Base-by-base conservation (phyloP, 2,113 vertebrate genomes). In the Paracanthobrama guichenoti region DNA sequence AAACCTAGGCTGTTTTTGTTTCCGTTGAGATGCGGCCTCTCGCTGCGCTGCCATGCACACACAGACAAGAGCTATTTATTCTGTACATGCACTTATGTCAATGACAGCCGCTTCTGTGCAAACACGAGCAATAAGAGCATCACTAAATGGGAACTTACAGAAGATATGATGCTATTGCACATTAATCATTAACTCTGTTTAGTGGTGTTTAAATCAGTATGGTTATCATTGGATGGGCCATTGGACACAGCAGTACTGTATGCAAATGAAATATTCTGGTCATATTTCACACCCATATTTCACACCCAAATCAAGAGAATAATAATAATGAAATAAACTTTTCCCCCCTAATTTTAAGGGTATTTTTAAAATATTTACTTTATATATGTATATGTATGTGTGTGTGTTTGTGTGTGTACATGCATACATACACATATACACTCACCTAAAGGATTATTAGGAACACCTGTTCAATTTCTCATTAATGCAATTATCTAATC, bases 121-220 rank as follows among this genome's bases (percentile, higher is more conserved):
- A 74, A 66, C 42, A 55, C 18, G 28, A 16, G 44, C 55, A 85
- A 73, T 55, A 31, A 82, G 79, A 50, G 46, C 76, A 60, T 57
- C 55, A 44, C 22, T 42, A 66, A 78, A 71, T 53, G 67, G 28
- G 69, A 78, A 64, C 72, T 55, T 57, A 26, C 28, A 31, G 28
- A 66, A 59, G 39, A 77, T 53, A 84, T 60, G 44, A 74, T 28
- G 59, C 64, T 79, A 84, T 85, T 76, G 67, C 66, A 79, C 6
- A 81, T 87, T 86, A 88, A 88, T 84, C 64, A 83, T 81, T 48
- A 81, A 79, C 82, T 74, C 57, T 46, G 59, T 26, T 69, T 75
- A 64, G 31, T 46, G 72, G 18, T 55, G 57, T 84, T 73, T 88
- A 24, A 24, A 55, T 75, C 64, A 42, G 64, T 81, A 53, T 18